A percentile compares a stretch with the other conserved stretches of the same genome.
phyloP scores from a whole-genome alignment of 2,888 invertebrate genomes.

The Caenorhabditis drosophilae region DNA sequence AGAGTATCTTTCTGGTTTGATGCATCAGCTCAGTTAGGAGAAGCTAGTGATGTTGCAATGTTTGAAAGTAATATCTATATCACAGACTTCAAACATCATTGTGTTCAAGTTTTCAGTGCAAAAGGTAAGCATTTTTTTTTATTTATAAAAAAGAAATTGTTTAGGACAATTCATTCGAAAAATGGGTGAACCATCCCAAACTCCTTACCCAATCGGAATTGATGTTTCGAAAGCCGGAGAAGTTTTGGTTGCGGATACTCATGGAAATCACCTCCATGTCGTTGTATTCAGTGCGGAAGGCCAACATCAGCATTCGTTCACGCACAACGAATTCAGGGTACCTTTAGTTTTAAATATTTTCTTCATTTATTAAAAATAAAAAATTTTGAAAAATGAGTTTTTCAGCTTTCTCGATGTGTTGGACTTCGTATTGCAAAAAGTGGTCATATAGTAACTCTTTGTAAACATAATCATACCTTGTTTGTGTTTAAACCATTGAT shows the following conservation, averaged over 20 bases:
- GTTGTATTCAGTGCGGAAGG: conserved; percentile 60
- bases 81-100: conserved; percentile 64
- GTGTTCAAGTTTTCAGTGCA: conserved; percentile 56
- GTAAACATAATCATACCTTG: conserved; percentile 63
- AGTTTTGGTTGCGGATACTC: conserved; percentile 62
- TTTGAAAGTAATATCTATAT: conserved; percentile 59
- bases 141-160: too few species aligned
- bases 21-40: conserved; percentile 49
- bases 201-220: conserved; percentile 64
- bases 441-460: conserved; percentile 60
- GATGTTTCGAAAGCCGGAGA: conserved; percentile 60
- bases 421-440: conserved; percentile 57
- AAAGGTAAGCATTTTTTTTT: too few species aligned
- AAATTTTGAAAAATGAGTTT: conserved; percentile 2
- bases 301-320: conserved; percentile 55
- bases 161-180: conserved; percentile 60
- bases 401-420: conserved; percentile 64
- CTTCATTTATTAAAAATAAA: background rate
- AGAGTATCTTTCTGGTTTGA: conserved; percentile 52
- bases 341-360: conserved; percentile 7
- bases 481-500: conserved; percentile 56
- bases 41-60: conserved; percentile 61
- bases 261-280: conserved; percentile 62
- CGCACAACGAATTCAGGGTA: conserved; percentile 60
- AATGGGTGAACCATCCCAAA: conserved; percentile 61